Conservation (phyloP, 2,888 invertebrate genomes). For the Pandemis heparana region DNA sequence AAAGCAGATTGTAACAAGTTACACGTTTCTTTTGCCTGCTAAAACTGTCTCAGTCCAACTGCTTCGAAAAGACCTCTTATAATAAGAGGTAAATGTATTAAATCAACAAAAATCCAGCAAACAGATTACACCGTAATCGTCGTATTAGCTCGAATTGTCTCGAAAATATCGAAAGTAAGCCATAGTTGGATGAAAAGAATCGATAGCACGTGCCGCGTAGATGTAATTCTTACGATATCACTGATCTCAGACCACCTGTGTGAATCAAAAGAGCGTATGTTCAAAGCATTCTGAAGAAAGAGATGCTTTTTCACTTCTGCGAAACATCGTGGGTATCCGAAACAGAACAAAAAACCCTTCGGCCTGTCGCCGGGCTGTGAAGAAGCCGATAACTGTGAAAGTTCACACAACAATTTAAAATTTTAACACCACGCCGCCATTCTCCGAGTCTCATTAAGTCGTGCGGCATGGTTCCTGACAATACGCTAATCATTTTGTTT, state of each 20-base stretch:
- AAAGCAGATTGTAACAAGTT: too few relatives aligned
- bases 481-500: conserved; percentile 78
- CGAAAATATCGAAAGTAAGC: conserved; percentile 43
- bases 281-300: conserved; percentile 6
- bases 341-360: conserved; percentile 61
- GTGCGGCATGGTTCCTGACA: conserved; percentile 56
- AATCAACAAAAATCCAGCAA: conserved; percentile 6
- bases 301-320: conserved; percentile 31
- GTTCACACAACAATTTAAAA: conserved; percentile 83
- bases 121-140: conserved; percentile 24
- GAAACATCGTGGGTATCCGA: conserved; percentile 58
- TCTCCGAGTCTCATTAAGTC: conserved; percentile 71
- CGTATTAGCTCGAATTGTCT: conserved; percentile 34
- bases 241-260: conserved; percentile 31
- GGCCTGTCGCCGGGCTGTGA: conserved; percentile 55
- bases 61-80: neutral
- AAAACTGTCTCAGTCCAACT: too few relatives aligned
- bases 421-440: conserved; percentile 81
- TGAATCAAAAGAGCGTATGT: conserved; percentile 22
- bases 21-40: too few relatives aligned
- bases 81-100: neutral
- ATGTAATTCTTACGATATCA: conserved; percentile 43
- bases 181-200: conserved; percentile 51
- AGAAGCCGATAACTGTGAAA: conserved; percentile 80
- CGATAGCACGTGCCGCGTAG: conserved; percentile 70